Evolutionary conservation across 2,797 vertebrate species (phyloP).

Genomic region (Tolypeutes matacus): DNA sequence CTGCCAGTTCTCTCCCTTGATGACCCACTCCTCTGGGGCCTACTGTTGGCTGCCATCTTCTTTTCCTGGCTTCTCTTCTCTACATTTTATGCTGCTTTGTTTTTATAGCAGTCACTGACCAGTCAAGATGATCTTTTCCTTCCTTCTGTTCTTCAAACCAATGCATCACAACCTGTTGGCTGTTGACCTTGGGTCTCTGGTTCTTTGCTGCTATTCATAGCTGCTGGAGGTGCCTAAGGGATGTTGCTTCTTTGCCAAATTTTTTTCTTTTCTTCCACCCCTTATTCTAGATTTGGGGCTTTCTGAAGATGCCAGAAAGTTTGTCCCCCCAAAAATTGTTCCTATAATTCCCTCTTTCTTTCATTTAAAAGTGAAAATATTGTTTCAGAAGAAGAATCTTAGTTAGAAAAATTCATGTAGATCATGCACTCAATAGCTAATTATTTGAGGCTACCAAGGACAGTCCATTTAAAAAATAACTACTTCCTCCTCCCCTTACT

Average conservation of each 20-base stretch:
- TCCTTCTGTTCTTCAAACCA: slow-evolving; percentile 23
- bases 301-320: slow-evolving; percentile 55
- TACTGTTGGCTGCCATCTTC: not conserved
- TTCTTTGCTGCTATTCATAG: slow-evolving; percentile 39
- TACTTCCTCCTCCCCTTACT: not conserved
- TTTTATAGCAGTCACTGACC: slow-evolving; percentile 29
- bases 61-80: slow-evolving; percentile 59
- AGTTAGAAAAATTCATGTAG: slow-evolving; percentile 52
- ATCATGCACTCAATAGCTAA: not conserved
- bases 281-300: slow-evolving; percentile 23
- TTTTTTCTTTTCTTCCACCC: slow-evolving; percentile 30
- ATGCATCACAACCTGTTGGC: slow-evolving; percentile 7
- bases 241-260: slow-evolving; percentile 22
- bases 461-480: slow-evolving; percentile 33
- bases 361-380: slow-evolving; percentile 61
- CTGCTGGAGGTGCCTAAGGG: not conserved
- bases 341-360: slow-evolving; percentile 16
- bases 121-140: slow-evolving; percentile 8
- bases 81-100: not conserved
- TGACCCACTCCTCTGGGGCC: not conserved
- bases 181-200: slow-evolving; percentile 54
- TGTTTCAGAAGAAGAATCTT: slow-evolving; percentile 37
- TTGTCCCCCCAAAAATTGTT: slow-evolving; percentile 50
- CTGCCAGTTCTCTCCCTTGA: not conserved
- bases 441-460: slow-evolving; percentile 1